Base-by-base conservation (phyloP, 2,113 vertebrate species). In the Triplophysa dalaica region DNA sequence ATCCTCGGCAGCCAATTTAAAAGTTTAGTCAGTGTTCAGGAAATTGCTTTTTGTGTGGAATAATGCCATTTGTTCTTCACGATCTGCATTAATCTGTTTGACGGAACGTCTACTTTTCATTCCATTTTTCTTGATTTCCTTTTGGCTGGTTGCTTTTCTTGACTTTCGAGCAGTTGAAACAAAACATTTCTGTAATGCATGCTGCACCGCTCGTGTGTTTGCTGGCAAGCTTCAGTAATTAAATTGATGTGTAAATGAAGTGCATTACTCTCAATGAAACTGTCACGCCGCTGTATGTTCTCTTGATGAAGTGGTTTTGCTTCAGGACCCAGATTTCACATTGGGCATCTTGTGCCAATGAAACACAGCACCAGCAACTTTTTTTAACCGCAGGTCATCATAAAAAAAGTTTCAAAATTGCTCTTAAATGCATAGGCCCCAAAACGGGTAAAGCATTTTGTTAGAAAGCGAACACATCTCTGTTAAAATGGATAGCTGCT, bases 111-210 rank as follows among this genome's bases (percentile, higher is more conserved):
- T 24, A 6, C 61, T 22, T 24, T 26, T 29, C 8, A 63, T 62
- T 62, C 61, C 24, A 2, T 13, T 62, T 12, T 62, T 54, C 16
- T 50, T 10, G 12, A 16, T 14, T 56, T 56, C n/a, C 54, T 5
- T 63, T 63, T 26, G 11, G 61, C 61, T 63, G 12, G 22, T 29
- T 63, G 4, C n/a, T 45, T 22, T 45, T 2, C n/a, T 43, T 17
- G 4, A 45, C 38, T 45, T 14, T 67, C 65, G 45, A n/a, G 65
- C 38, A 21, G 19, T 33, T 68, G 43, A 43, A 68, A 45, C 19
- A 16, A 68, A 65, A 41, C 11, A 67, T 45, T 45, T 69, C 22
- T 6, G 45, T 17, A 26, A 69, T 69, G 67, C 67, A 69, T 69
- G 45, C 48, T 26, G 64, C 10, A 41, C 19, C 4, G 19, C 19